Conservation (phyloP, 2,113 vertebrate species). For the Henicopernis longicauda region DNA sequence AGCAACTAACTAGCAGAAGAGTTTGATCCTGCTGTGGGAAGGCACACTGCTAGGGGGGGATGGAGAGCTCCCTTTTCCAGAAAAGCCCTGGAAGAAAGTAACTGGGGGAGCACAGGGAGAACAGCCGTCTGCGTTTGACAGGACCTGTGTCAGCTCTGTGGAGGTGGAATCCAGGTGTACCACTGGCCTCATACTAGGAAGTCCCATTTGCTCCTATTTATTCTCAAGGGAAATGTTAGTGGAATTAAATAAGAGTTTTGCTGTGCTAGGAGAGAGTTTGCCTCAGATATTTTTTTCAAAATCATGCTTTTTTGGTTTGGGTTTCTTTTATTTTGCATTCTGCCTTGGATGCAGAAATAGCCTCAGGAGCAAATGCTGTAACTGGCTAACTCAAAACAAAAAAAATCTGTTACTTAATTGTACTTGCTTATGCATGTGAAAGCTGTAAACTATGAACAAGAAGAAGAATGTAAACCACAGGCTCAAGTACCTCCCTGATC, state of each 20-base stretch:
- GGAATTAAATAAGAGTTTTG: background rate
- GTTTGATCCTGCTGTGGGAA: background rate
- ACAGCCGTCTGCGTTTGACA: background rate
- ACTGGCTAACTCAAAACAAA: background rate
- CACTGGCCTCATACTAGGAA: background rate
- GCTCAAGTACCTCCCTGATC: background rate
- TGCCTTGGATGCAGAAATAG: background rate
- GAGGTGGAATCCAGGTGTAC: fast-evolving
- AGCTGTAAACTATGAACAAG: background rate
- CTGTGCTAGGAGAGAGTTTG: background rate
- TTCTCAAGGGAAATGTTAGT: background rate
- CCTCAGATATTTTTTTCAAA: background rate
- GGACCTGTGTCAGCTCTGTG: fast-evolving
- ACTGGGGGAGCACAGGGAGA: background rate
- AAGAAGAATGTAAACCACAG: background rate
- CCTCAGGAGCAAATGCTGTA: background rate
- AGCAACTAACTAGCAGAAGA: background rate
- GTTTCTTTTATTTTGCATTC: background rate
- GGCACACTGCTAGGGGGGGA: background rate
- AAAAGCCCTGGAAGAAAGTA: background rate
- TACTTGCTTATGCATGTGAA: background rate
- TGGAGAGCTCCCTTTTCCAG: background rate
- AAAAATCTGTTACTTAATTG: background rate
- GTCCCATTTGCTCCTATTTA: background rate
- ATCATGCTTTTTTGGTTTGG: background rate